These are phyloP conservation scores for Sphinx pinastri DNA, from an alignment of 2,888 invertebrate genomes.

Conservation along the genomic window DNA sequence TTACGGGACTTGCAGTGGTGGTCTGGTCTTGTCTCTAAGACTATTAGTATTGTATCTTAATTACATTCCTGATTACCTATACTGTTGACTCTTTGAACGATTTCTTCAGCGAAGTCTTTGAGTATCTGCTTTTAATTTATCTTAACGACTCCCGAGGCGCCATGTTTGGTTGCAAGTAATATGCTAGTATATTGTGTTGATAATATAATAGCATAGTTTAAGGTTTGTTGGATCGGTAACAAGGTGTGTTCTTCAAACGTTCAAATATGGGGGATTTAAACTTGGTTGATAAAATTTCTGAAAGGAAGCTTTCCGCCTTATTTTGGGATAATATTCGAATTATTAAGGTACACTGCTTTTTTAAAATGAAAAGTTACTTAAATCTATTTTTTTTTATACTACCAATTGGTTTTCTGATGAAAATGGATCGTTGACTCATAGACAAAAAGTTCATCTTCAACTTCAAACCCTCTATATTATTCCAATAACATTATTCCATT, in stretches of 20 bases:
- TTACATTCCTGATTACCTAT: background rate
- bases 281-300: background rate
- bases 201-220: background rate
- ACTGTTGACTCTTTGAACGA: background rate
- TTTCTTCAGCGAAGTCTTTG: constrained; percentile 24
- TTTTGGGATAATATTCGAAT: no score
- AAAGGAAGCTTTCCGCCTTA: background rate
- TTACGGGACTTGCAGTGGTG: no score
- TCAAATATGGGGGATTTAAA: background rate
- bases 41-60: background rate
- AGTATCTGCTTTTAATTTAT: constrained; percentile 62
- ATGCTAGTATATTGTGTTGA: background rate
- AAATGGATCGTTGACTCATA: no score
- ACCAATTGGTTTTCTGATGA: no score
- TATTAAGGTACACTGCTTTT: no score
- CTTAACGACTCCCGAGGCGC: constrained; percentile 56
- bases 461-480: background rate
- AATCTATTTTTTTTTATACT: no score
- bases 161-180: constrained; percentile 31
- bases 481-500: background rate
- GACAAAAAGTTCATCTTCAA: no score
- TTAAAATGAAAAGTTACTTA: no score
- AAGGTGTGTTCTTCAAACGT: background rate
- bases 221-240: background rate
- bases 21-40: background rate